Evolutionary conservation across 2,113 vertebrate genomes (phyloP).

Genomic region (Rhea pennata): DNA sequence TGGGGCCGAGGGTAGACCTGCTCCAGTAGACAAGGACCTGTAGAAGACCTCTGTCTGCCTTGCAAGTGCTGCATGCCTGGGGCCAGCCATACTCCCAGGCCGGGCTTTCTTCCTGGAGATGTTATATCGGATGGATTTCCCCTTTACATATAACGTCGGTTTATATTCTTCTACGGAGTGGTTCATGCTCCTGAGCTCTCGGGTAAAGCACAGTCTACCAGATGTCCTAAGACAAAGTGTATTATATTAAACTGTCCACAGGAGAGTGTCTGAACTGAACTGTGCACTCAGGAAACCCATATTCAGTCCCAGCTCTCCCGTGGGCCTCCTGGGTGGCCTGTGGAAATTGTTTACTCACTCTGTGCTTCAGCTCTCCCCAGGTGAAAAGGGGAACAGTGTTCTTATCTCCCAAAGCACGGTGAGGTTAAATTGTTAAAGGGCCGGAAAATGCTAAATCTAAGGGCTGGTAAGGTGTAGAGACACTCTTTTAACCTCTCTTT

Average conservation of each 20-base stretch:
- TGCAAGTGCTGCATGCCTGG: accelerated
- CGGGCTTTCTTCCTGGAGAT: not conserved
- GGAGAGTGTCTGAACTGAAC: not conserved
- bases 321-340: not conserved
- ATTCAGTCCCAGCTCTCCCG: not conserved
- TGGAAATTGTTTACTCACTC: not conserved
- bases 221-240: not conserved
- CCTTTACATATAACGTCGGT: not conserved
- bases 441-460: not conserved
- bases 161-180: not conserved
- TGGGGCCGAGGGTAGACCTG: not conserved
- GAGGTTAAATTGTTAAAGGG: not conserved
- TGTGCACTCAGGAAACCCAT: not conserved
- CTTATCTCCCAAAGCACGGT: not conserved
- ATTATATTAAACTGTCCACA: not conserved
- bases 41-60: not conserved
- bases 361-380: accelerated
- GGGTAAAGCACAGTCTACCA: not conserved
- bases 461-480: not conserved
- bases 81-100: not conserved
- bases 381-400: accelerated
- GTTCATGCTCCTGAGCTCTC: not conserved
- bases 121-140: not conserved
- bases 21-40: not conserved
- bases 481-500: not conserved